Evolutionary conservation across 2,113 vertebrate genomes (phyloP).

Genomic region (Anolis carolinensis): DNA sequence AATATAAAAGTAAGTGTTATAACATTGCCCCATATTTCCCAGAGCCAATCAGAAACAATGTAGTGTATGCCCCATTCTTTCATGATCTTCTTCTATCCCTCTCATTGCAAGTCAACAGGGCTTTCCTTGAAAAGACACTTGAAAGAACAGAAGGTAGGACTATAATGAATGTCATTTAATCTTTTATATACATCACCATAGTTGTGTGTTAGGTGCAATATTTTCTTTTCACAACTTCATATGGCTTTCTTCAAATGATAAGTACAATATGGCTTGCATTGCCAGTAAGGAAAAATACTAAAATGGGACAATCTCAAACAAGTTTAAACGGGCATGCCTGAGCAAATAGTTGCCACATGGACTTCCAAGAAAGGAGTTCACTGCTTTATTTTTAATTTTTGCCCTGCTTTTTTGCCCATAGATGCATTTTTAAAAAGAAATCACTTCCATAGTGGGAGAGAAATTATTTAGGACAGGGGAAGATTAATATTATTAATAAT

Average conservation of each 20-base stretch:
- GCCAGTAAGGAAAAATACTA: background rate
- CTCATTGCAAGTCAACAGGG: background rate
- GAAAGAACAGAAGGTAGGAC: background rate
- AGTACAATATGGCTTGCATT: slow-evolving; percentile 6
- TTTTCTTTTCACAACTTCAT: slow-evolving; percentile 27
- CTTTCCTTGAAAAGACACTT: background rate
- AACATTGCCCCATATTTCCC: background rate
- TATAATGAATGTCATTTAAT: background rate
- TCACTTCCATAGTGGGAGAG: too few species aligned
- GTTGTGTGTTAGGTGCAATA: background rate
- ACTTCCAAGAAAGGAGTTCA: background rate
- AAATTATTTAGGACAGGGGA: background rate
- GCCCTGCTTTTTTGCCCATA: too few species aligned
- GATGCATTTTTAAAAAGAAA: too few species aligned
- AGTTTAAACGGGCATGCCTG: background rate
- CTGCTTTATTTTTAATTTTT: too few species aligned
- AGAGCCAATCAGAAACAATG: background rate
- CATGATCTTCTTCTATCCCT: background rate
- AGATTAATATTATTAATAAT: too few species aligned
- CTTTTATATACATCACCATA: background rate
- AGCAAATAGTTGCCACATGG: background rate
- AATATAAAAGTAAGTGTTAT: background rate
- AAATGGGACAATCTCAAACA: background rate
- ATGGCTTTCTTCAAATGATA: background rate
- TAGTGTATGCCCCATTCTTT: background rate